A percentile compares a stretch with the other conserved stretches of the same genome.
These are phyloP conservation scores for Halcyon chelicuti DNA, from an alignment of 2,797 vertebrate genomes.

Conservation along the genomic window DNA sequence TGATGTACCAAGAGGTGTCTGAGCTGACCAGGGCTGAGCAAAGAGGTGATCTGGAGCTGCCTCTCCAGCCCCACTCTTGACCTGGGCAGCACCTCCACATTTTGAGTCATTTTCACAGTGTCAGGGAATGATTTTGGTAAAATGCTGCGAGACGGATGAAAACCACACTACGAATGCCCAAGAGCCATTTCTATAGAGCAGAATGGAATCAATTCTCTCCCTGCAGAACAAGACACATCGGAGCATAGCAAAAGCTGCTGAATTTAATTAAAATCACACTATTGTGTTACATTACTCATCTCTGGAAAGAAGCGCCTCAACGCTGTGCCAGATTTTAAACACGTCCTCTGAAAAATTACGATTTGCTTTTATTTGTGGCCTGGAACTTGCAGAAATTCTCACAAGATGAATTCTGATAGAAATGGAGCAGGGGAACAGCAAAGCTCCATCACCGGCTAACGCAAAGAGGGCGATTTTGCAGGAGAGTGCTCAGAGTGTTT, in stretches of 20 bases:
- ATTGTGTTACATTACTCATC: slow-evolving; percentile 47
- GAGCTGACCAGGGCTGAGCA: not conserved
- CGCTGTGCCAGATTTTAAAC: not conserved
- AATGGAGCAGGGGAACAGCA: not conserved
- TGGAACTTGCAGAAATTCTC: slow-evolving; percentile 21
- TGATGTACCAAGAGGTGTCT: not conserved
- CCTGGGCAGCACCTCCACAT: not conserved
- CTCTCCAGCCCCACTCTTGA: not conserved
- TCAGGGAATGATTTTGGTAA: not conserved
- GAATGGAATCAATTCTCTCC: not conserved
- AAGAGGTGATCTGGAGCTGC: not conserved
- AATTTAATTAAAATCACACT: slow-evolving; percentile 52
- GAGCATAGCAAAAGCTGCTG: slow-evolving; percentile 52
- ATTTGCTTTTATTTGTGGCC: slow-evolving; percentile 28
- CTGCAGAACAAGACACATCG: not conserved
- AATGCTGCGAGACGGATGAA: not conserved
- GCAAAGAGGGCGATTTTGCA: not conserved
- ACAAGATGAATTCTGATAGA: not conserved
- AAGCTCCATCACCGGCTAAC: not conserved
- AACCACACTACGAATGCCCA: not conserved
- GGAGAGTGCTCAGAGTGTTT: not conserved
- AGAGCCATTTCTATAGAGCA: not conserved
- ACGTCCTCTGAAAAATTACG: not conserved
- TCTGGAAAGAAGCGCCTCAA: slow-evolving; percentile 39
- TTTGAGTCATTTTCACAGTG: not conserved